phyloP scores from a whole-genome alignment of 2,113 vertebrate genomes.

The Cavia porcellus region DNA sequence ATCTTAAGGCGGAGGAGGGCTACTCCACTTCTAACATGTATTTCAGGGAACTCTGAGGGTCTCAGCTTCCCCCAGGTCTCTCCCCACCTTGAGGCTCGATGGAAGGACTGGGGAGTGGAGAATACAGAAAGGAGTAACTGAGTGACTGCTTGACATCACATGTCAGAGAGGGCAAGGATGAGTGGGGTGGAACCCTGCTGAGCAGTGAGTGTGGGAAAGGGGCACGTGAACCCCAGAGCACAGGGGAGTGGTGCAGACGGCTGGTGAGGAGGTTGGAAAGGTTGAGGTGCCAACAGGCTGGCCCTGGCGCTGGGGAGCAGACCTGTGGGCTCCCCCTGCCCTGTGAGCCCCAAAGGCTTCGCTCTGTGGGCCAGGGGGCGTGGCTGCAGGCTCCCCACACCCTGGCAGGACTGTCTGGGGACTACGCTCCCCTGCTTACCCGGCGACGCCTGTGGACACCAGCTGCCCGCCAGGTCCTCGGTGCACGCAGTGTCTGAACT shows the following conservation, averaged over 20 bases:
- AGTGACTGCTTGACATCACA: neutral
- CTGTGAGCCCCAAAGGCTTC: neutral
- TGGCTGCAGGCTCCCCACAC: too few species aligned
- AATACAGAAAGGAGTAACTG: neutral
- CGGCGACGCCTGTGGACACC: too few species aligned
- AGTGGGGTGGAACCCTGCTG: too few species aligned
- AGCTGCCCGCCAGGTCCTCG: conserved; percentile 82
- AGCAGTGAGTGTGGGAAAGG: too few species aligned
- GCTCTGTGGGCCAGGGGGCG: too few species aligned
- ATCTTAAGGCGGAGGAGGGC: fast-evolving
- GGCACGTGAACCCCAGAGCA: too few species aligned
- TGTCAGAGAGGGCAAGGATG: neutral
- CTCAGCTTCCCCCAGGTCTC: neutral
- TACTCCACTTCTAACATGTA: fast-evolving
- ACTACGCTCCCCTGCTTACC: too few species aligned
- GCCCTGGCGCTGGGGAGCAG: neutral
- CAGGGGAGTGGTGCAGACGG: neutral
- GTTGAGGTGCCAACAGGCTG: too few species aligned
- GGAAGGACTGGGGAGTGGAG: neutral
- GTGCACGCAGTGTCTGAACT: conserved; percentile 68
- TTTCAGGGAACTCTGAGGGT: neutral
- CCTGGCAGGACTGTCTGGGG: too few species aligned
- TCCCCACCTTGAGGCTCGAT: neutral
- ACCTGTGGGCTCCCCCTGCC: too few species aligned
- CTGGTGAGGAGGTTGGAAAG: neutral